Base-by-base conservation (phyloP, 2,888 invertebrate genomes). In the Agriotes lineatus region DNA sequence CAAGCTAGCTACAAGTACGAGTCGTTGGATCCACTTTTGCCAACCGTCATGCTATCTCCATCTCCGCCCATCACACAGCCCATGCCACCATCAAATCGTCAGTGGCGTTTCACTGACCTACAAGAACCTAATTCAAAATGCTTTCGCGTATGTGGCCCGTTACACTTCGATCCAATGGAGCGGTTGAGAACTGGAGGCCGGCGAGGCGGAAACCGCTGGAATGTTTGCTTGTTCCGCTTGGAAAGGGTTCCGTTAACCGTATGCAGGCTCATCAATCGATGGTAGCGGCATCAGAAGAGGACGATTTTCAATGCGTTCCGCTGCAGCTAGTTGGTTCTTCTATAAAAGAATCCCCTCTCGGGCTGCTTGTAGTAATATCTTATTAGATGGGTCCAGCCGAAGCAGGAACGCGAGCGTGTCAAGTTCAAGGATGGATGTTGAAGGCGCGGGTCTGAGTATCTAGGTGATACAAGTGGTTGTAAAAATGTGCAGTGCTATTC, bases 401-500 rank as follows among this genome's bases (percentile, higher is more conserved):
- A 48, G 25, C 22, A 22, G 5, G 20, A 3, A n/a, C 12, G 12
- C n/a, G 25, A 25, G 10, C n/a, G 48, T 48, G 48, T 48, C 48
- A 48, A 48, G 48, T 48, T 48, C 48, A 48, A 48, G 48, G 25
- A 25, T 10, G 12, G 10, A 22, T 5, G 5, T 20, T 48, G 22
- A 22, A 4, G 9, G 1, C 20, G 10, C 7, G 5, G 12, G 20
- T 2, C n/a, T 20, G 6, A 7, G 2, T 18, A 10, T 20, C 10
- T 1, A 25, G 25, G 48, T 20, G 20, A 25, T 5, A 4, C 18
- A 48, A 48, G 1, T 10, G 20, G 3, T 48, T 2, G 16, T n/a
- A 18, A 63, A 59, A 18, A 77, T 80, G 76, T 77, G 76, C 39
- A 71, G 74, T 70, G 69, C 72, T 65, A 67, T 78, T 64, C 75